These are phyloP conservation scores for Zaprionus tsacasi DNA, from an alignment of 1,140 invertebrate species.

Conservation along the genomic window DNA sequence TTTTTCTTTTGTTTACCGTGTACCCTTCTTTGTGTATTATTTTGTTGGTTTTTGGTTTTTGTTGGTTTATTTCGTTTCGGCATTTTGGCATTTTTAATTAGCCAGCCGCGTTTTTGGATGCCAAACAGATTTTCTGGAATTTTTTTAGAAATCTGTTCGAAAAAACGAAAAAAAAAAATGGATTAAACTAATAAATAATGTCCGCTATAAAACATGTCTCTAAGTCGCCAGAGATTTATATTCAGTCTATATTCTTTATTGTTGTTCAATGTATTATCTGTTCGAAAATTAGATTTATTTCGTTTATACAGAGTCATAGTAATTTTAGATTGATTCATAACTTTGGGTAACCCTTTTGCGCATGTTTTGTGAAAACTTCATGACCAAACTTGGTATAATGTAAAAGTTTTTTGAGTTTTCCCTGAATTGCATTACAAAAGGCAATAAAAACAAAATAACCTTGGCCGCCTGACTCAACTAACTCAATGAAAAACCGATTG, in stretches of 20 bases:
- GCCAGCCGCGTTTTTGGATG: conserved; percentile 2
- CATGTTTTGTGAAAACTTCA: neutral
- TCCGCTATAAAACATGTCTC: neutral
- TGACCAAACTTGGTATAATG: neutral
- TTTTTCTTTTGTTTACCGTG: conserved; percentile 41
- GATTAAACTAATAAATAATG: conserved; percentile 9
- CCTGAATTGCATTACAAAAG: conserved; percentile 17
- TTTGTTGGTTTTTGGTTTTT: conserved; percentile 1
- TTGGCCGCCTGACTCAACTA: conserved; percentile 14
- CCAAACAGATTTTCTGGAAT: conserved; percentile 21
- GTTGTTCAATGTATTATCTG: too few relatives aligned
- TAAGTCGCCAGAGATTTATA: neutral
- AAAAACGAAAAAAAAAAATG: neutral
- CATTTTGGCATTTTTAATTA: conserved; percentile 22
- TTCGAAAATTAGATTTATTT: neutral
- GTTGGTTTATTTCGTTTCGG: too few relatives aligned
- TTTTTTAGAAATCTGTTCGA: neutral
- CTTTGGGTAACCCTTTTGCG: neutral
- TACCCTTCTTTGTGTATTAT: conserved; percentile 29
- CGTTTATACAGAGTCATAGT: neutral
- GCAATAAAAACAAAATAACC: conserved; percentile 2
- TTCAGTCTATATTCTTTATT: neutral
- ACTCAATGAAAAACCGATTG: neutral
- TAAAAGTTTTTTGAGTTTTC: neutral
- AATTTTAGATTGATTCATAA: neutral